Evolutionary conservation across 35 echinoderm and acorn worm genomes (phyloP).

Genomic region (Patiria miniata): DNA sequence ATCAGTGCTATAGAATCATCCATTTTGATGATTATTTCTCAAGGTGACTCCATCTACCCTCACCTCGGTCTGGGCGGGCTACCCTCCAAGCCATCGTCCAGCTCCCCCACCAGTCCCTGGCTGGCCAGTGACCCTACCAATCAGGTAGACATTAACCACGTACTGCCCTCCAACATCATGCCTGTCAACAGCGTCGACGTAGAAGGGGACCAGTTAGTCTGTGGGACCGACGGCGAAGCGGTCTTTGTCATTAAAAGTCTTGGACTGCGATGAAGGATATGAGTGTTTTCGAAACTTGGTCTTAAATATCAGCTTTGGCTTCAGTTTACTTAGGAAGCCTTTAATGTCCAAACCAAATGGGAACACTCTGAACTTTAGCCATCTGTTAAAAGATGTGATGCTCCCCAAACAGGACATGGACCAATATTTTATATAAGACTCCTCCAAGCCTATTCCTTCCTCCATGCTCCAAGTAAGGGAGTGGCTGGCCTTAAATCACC

Average conservation of each 20-base stretch:
- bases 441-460: too few species aligned
- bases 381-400: too few species aligned
- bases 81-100: slow-evolving; percentile 1
- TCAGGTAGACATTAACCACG: slow-evolving; percentile 79
- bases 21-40: neutral
- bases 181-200: slow-evolving; percentile 88
- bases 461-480: too few species aligned
- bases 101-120: slow-evolving; percentile 70
- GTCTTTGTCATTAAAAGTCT: slow-evolving; percentile 35
- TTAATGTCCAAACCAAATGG: too few species aligned
- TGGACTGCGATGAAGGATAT: neutral
- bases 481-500: too few species aligned
- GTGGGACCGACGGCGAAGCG: slow-evolving; percentile 93
- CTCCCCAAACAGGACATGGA: too few species aligned
- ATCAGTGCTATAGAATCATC: too few species aligned
- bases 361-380: too few species aligned
- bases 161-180: slow-evolving; percentile 81
- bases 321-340: too few species aligned
- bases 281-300: too few species aligned
- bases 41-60: neutral
- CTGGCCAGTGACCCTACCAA: slow-evolving; percentile 47
- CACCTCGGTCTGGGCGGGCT: slow-evolving; percentile 18
- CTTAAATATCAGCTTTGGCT: too few species aligned
- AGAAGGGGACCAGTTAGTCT: slow-evolving; percentile 70
- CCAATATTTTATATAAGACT: too few species aligned